These are phyloP conservation scores for Drosophila nr. perissopoda DNA, from an alignment of 2,888 invertebrate species.

Conservation along the genomic window DNA sequence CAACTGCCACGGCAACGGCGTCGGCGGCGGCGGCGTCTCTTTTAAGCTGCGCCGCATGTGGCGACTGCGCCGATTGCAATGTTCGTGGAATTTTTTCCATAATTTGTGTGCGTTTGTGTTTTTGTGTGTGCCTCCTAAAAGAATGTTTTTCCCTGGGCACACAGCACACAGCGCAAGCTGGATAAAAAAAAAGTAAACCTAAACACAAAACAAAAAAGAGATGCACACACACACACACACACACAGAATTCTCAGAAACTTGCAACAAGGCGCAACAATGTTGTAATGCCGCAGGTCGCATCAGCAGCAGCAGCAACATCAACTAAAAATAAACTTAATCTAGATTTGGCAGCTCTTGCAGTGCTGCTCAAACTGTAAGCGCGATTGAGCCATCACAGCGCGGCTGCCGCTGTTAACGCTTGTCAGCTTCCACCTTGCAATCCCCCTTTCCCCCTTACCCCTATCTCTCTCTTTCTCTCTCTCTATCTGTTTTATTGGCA, in stretches of 20 bases:
- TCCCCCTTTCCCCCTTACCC: not conserved
- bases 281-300: conserved; percentile 62
- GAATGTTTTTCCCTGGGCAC: conserved; percentile 46
- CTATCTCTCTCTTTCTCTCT: conserved; percentile 28
- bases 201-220: conserved; percentile 54
- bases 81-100: conserved; percentile 77
- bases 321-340: conserved; percentile 74
- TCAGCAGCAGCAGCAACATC: conserved; percentile 27
- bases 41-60: conserved; percentile 67
- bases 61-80: conserved; percentile 60
- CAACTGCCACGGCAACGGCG: conserved; percentile 29
- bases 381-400: conserved; percentile 72
- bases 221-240: conserved; percentile 47
- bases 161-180: conserved; percentile 25
- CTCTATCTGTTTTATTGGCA: conserved; percentile 12
- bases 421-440: conserved; percentile 55
- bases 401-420: conserved; percentile 78
- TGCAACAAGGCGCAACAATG: conserved; percentile 52
- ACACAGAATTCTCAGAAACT: conserved; percentile 65
- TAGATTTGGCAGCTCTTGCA: conserved; percentile 62
- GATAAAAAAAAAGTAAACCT: conserved; percentile 29
- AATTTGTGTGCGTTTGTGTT: conserved; percentile 29
- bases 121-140: conserved; percentile 36
- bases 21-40: conserved; percentile 72
- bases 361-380: conserved; percentile 60